These are phyloP conservation scores for Neosalanx taihuensis DNA, from an alignment of 2,797 vertebrate genomes.

Conservation along the genomic window DNA sequence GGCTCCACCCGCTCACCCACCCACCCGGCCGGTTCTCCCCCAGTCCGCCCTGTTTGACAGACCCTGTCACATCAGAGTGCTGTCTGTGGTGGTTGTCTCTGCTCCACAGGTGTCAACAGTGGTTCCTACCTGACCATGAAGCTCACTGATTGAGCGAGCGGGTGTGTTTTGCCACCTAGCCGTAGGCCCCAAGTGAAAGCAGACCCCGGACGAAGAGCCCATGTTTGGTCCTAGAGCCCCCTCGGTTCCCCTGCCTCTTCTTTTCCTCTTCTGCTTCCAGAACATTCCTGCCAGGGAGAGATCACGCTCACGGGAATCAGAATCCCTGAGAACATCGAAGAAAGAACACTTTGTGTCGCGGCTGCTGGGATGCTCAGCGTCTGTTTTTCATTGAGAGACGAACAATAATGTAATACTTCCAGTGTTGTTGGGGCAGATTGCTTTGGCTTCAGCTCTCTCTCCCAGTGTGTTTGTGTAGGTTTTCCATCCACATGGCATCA, in stretches of 20 bases:
- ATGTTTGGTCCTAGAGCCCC: conserved; percentile 20
- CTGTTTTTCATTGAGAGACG: conserved; percentile 20
- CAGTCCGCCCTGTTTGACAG: conserved; percentile 31
- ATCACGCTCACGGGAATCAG: not conserved
- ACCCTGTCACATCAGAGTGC: conserved; percentile 16
- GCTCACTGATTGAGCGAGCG: not conserved
- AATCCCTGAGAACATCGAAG: conserved; percentile 7
- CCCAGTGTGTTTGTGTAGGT: not conserved
- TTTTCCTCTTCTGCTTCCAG: not conserved
- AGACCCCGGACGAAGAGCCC: conserved; percentile 15
- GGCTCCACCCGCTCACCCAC: too few relatives aligned
- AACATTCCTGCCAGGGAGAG: conserved; percentile 10
- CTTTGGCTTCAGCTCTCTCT: not conserved
- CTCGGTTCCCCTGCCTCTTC: not conserved
- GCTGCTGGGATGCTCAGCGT: not conserved
- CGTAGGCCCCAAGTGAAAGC: conserved; percentile 29
- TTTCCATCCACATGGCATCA: not conserved
- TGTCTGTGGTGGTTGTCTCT: too few relatives aligned
- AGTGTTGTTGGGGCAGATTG: not conserved
- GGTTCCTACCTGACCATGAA: conserved; percentile 23
- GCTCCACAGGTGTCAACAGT: conserved; percentile 16
- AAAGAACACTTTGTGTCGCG: not conserved
- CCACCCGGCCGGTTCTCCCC: not conserved
- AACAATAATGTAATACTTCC: conserved; percentile 16
- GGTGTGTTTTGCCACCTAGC: not conserved